Percentiles rank a stretch among this genome's conserved stretches.
Evolutionary conservation across 2,797 vertebrate species (phyloP).

Genomic region (Anguilla pacifica): DNA sequence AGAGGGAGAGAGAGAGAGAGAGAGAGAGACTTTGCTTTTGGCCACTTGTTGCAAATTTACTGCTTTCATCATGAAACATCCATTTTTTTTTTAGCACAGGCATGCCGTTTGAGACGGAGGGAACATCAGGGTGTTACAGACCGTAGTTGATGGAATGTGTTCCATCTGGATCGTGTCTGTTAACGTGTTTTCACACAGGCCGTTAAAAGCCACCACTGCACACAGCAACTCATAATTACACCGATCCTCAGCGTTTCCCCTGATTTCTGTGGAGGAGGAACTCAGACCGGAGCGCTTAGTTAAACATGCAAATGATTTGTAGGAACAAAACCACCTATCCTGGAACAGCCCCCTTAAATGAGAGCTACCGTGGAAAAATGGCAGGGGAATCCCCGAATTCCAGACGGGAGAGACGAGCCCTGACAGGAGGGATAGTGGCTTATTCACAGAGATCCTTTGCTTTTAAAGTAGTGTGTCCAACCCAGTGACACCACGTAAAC

Average conservation of each 20-base stretch:
- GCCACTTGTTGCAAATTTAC: background rate
- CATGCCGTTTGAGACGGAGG: background rate
- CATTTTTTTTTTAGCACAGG: background rate
- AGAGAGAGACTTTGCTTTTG: background rate
- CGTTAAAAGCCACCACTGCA: background rate
- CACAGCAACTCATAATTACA: background rate
- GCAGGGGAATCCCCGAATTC: background rate
- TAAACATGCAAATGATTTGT: background rate
- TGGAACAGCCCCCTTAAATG: background rate
- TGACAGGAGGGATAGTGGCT: background rate
- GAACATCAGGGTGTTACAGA: background rate
- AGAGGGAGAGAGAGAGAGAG: background rate
- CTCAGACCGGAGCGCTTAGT: background rate
- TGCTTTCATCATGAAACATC: background rate
- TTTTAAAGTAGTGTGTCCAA: background rate
- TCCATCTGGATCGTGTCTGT: background rate
- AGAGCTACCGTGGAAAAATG: background rate
- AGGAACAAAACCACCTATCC: background rate
- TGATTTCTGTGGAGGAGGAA: background rate
- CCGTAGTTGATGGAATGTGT: background rate
- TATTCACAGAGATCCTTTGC: background rate
- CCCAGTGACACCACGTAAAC: background rate
- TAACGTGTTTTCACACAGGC: slow-evolving; percentile 31
- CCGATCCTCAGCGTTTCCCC: background rate
- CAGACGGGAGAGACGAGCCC: background rate